These are phyloP conservation scores for Pollenia griseotomentosa DNA, from an alignment of 2,888 invertebrate genomes.

Conservation along the genomic window DNA sequence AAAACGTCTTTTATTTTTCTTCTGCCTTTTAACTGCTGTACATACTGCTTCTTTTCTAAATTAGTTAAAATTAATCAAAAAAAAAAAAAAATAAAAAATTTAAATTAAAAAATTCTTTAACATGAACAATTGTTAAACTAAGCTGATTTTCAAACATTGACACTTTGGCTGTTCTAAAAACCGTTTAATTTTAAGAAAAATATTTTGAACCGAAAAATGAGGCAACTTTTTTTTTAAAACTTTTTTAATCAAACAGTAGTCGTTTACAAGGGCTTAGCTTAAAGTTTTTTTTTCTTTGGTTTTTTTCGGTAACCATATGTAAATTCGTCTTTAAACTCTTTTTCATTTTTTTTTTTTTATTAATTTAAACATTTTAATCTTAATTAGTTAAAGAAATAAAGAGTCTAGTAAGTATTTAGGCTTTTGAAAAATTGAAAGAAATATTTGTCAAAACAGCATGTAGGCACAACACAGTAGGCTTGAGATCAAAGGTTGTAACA, in stretches of 20 bases:
- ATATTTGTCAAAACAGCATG: slow-evolving; percentile 43
- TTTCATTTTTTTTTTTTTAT: slow-evolving; percentile 40
- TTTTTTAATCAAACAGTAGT: slow-evolving; percentile 50
- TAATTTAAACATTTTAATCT: slow-evolving; percentile 68
- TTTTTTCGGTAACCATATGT: slow-evolving; percentile 12
- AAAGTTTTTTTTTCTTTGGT: slow-evolving; percentile 5
- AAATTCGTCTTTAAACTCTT: slow-evolving; percentile 3
- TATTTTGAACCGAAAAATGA: neutral
- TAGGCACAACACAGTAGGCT: neutral
- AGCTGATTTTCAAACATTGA: slow-evolving; percentile 1
- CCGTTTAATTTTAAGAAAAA: neutral
- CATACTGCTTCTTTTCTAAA: slow-evolving; percentile 28
- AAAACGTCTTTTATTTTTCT: neutral
- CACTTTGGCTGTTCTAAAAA: slow-evolving; percentile 4
- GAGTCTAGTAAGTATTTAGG: slow-evolving; percentile 16
- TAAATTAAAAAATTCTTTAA: neutral
- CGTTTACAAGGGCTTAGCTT: slow-evolving; percentile 54
- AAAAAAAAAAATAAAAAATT: neutral
- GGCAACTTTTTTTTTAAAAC: neutral
- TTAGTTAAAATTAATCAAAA: slow-evolving; percentile 56
- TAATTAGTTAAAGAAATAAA: slow-evolving; percentile 36
- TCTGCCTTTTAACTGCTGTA: neutral
- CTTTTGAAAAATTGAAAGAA: slow-evolving; percentile 33
- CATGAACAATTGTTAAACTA: too few relatives aligned
- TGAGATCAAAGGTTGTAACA: slow-evolving; percentile 21